Percentiles rank a stretch among this genome's conserved stretches.
These are phyloP conservation scores for Podiceps cristatus DNA, from an alignment of 2,113 vertebrate species.

Conservation along the genomic window DNA sequence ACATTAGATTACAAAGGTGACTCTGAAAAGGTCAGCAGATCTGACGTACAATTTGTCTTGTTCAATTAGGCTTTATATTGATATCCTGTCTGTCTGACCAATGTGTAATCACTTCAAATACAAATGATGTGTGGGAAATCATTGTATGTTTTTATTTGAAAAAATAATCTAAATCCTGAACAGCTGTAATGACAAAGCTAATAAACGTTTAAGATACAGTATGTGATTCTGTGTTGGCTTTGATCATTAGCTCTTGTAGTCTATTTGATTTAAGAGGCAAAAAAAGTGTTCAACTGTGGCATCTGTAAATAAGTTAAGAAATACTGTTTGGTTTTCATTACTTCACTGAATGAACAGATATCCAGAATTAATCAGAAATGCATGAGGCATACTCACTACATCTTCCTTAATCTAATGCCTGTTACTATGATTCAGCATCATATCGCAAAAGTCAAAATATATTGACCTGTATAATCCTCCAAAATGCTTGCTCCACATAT, in stretches of 20 bases:
- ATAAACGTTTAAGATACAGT: background rate
- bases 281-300: background rate
- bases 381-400: background rate
- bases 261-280: background rate
- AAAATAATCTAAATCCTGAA: background rate
- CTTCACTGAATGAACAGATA: background rate
- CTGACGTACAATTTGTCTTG: conserved; percentile 35
- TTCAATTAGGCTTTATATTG: conserved; percentile 30
- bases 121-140: conserved; percentile 2
- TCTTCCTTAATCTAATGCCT: background rate
- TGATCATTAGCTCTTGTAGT: background rate
- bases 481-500: background rate
- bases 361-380: background rate
- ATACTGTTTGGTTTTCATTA: background rate
- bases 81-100: conserved; percentile 9
- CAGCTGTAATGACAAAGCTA: background rate
- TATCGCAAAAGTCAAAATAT: background rate
- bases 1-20: conserved; percentile 38
- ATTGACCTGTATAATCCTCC: background rate
- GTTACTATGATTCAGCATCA: background rate
- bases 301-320: conserved; percentile 12
- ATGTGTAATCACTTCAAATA: conserved; percentile 5
- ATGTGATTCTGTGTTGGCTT: background rate
- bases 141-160: background rate
- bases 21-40: conserved; percentile 43